Conservation (phyloP, 2,888 invertebrate genomes). For the Apoda limacodes region DNA sequence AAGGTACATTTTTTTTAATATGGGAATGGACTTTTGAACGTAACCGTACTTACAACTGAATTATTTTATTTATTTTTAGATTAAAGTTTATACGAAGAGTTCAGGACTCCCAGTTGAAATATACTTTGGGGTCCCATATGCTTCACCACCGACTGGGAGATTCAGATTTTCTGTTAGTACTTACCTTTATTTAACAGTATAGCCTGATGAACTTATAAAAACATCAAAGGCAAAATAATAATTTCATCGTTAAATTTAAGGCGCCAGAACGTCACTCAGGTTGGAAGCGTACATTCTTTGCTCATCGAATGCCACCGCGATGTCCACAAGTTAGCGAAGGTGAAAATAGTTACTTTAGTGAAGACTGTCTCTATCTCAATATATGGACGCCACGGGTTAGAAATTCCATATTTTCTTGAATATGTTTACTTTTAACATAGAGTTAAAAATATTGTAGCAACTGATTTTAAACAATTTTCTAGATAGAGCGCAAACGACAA, state of each 20-base stretch:
- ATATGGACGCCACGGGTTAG: conserved; percentile 91
- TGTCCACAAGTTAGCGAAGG: conserved; percentile 71
- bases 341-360: conserved; percentile 52
- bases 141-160: conserved; percentile 79
- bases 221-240: too few relatives aligned
- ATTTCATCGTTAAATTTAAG: too few relatives aligned
- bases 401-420: too few relatives aligned
- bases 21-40: too few relatives aligned
- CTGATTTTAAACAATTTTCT: conserved; percentile 25
- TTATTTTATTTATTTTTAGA: conserved; percentile 51
- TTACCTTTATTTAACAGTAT: too few relatives aligned
- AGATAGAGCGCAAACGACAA: conserved; percentile 64
- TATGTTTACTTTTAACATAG: too few relatives aligned
- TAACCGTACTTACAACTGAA: too few relatives aligned
- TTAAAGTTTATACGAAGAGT: conserved; percentile 74
- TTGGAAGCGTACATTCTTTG: conserved; percentile 77
- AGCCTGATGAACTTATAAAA: too few relatives aligned
- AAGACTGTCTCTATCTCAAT: conserved; percentile 92
- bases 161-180: conserved; percentile 78
- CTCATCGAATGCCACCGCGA: conserved; percentile 76
- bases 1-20: too few relatives aligned
- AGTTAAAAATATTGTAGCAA: too few relatives aligned
- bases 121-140: conserved; percentile 85
- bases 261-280: conserved; percentile 78
- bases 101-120: conserved; percentile 73